These are phyloP conservation scores for Corydoras sp. DNA, from an alignment of 2,113 vertebrate genomes.

Conservation along the genomic window DNA sequence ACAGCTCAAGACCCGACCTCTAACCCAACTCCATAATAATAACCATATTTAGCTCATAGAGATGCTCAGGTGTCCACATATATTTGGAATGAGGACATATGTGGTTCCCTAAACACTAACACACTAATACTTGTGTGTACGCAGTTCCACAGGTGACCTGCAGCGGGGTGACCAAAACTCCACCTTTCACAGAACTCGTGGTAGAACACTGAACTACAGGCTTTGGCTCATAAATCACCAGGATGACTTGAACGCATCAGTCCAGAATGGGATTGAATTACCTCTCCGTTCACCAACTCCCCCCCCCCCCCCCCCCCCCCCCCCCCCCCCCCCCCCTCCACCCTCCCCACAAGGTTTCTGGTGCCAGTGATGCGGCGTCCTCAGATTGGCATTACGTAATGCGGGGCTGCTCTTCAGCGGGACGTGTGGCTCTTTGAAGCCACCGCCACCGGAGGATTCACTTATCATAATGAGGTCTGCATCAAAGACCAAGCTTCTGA, in stretches of 20 bases:
- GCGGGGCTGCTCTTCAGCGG: conserved; percentile 37
- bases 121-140: too few relatives aligned
- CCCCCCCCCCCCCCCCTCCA: conserved; percentile 3
- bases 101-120: too few relatives aligned
- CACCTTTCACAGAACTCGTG: too few relatives aligned
- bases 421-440: conserved; percentile 42
- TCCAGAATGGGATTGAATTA: conserved; percentile 43
- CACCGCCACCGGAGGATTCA: conserved; percentile 54
- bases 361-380: conserved; percentile 46
- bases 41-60: too few relatives aligned
- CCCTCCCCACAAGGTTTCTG: conserved; percentile 41
- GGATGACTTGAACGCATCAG: conserved; percentile 36
- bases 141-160: too few relatives aligned
- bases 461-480: conserved; percentile 59
- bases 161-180: too few relatives aligned
- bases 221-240: conserved; percentile 35
- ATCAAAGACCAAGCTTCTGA: conserved; percentile 43
- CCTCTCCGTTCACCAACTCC: conserved; percentile 4
- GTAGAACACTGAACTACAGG: too few relatives aligned
- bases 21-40: too few relatives aligned
- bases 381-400: conserved; percentile 54
- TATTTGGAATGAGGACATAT: too few relatives aligned
- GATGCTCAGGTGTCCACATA: too few relatives aligned
- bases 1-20: too few relatives aligned
- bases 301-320: conserved; percentile 1